Conservation (phyloP, 2,888 invertebrate genomes). For the Acleris emargana region DNA sequence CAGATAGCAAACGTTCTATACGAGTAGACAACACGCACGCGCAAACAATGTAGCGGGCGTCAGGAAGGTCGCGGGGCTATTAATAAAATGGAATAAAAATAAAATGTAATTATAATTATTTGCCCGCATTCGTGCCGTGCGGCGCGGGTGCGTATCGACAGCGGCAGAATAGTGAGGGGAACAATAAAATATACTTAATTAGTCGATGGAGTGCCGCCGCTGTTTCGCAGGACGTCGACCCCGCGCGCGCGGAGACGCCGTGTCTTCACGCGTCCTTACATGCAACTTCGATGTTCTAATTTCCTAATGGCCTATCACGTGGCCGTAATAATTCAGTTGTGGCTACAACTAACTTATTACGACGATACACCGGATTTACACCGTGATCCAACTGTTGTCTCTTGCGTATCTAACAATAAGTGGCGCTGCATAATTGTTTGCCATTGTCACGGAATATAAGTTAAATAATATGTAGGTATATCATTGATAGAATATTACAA, state of each 20-base stretch:
- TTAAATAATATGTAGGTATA: too few relatives aligned
- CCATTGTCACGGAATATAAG: too few relatives aligned
- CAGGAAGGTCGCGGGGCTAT: slow-evolving; percentile 58
- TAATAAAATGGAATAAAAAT: slow-evolving; percentile 62
- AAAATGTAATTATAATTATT: slow-evolving; percentile 80
- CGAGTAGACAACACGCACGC: slow-evolving; percentile 39
- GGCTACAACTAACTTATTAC: neutral
- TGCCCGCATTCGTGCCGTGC: slow-evolving; percentile 75
- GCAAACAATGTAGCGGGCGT: slow-evolving; percentile 52
- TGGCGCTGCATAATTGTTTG: too few relatives aligned
- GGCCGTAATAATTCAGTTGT: too few relatives aligned
- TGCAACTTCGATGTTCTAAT: neutral
- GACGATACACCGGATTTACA: too few relatives aligned
- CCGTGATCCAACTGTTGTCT: too few relatives aligned
- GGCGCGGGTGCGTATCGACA: slow-evolving; percentile 68
- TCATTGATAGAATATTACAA: too few relatives aligned
- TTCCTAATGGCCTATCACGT: neutral
- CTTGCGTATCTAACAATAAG: too few relatives aligned
- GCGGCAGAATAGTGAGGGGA: slow-evolving; percentile 65
- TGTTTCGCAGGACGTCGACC: slow-evolving; percentile 54
- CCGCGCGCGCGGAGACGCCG: slow-evolving; percentile 36
- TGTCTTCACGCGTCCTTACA: neutral
- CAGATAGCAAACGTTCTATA: slow-evolving; percentile 36
- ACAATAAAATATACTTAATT: slow-evolving; percentile 83
- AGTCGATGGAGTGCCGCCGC: slow-evolving; percentile 49